Base-by-base conservation (phyloP, 2,888 invertebrate species). In the Trichopoda pennipes region DNA sequence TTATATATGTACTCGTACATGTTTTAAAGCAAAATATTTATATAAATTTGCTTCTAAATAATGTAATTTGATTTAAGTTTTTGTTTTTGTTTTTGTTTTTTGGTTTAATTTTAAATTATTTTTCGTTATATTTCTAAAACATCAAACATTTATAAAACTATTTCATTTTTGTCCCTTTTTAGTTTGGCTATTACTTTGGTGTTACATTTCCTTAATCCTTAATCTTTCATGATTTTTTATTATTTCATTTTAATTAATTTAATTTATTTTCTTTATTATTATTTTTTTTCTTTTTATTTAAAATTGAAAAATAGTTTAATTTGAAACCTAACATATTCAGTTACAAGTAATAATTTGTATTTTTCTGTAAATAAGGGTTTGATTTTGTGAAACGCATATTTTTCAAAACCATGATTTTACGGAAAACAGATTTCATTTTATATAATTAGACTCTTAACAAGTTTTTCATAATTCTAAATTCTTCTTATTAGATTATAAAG, bases 111-210 rank as follows among this genome's bases (percentile, higher is more conserved):
- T 66, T 79, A 53, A 53, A 60, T 42, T 77, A 74, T 2, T 19
- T 73, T 58, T 68, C 44, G 10, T 61, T 72, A 61, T 32, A 49
- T 79, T 69, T 64, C 78, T 78, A 75, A 76, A 47, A 82, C 82
- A 82, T 79, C 61, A 61, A 82, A 82, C 82, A 82, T 75, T 82
- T 79, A 82, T 63, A 56, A 70, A 63, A 70, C 63, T 77, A 69
- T 55, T 28, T 47, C 35, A 35, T 44, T 60, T 28, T 69, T 44
- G 68, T 42, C 23, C n/a, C 53, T 78, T 32, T 17, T 55, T 7
- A 58, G 16, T 72, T 66, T 68, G 19, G 10, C 49, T 70, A 55
- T 32, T 68, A 55, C 12, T 61, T 79, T 79, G 66, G 79, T 73
- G 79, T 74, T 68, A 49, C 47, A 61, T 63, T 68, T 44, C 28